Percentiles rank a stretch among this genome's conserved stretches.
phyloP scores from a whole-genome alignment of 2,113 vertebrate genomes.

The Amblyornis subalaris region DNA sequence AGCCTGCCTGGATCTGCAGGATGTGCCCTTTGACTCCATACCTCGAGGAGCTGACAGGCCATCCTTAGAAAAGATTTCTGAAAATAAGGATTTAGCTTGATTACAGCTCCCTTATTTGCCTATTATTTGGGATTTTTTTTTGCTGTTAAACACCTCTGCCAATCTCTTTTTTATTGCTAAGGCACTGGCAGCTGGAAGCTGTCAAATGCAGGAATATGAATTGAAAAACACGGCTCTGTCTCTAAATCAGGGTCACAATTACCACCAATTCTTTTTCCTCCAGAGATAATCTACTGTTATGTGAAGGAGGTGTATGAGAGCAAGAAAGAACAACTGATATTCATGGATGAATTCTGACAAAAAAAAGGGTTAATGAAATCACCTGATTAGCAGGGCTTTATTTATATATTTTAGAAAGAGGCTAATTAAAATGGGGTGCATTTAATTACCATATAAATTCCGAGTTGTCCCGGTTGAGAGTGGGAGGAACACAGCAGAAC shows the following conservation, averaged over 20 bases:
- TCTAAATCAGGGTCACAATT: neutral
- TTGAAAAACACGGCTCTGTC: neutral
- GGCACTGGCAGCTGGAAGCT: neutral
- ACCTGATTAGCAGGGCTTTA: neutral
- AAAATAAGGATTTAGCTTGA: neutral
- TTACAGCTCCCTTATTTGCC: neutral
- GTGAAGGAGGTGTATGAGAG: neutral
- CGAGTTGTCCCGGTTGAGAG: neutral
- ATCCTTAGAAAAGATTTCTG: neutral
- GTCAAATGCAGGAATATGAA: neutral
- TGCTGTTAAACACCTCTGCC: neutral
- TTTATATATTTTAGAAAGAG: neutral
- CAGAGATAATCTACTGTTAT: neutral
- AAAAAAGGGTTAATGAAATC: neutral
- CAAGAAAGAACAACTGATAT: neutral
- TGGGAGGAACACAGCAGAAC: neutral
- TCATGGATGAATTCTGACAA: neutral
- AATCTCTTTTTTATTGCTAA: neutral
- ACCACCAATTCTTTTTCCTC: neutral
- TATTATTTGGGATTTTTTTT: neutral
- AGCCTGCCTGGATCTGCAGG: neutral
- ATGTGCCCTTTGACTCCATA: neutral
- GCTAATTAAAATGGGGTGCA: neutral
- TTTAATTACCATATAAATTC: neutral
- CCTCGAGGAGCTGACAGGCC: neutral